Conservation (phyloP, 2,888 invertebrate genomes). For the Criorhina ranunculi region DNA sequence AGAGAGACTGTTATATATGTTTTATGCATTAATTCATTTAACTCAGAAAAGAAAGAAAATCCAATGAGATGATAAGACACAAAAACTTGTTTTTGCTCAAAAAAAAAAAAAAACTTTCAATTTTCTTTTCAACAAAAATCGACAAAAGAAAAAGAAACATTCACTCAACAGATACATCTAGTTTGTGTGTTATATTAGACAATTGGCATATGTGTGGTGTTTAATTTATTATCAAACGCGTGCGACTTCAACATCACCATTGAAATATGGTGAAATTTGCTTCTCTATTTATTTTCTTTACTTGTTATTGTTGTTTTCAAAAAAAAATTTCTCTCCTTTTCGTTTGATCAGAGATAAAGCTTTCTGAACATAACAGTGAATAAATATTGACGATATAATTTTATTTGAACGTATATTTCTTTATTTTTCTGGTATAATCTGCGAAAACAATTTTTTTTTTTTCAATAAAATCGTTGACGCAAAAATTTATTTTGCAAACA, state of each 20-base stretch:
- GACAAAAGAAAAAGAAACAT: not conserved
- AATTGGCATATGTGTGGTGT: slow-evolving; percentile 40
- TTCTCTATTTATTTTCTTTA: slow-evolving; percentile 11
- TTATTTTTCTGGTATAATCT: not conserved
- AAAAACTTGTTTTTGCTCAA: slow-evolving; percentile 22
- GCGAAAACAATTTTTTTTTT: not conserved
- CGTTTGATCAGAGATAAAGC: not conserved
- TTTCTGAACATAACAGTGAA: slow-evolving; percentile 20
- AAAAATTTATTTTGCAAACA: not conserved
- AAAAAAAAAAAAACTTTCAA: slow-evolving; percentile 37
- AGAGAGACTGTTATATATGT: slow-evolving; percentile 3
- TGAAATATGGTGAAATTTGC: slow-evolving; percentile 54
- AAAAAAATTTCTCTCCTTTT: slow-evolving; percentile 37
- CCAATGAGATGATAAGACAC: not conserved
- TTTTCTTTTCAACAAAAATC: slow-evolving; percentile 42
- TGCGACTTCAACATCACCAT: slow-evolving; percentile 20
- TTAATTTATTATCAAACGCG: slow-evolving; percentile 57
- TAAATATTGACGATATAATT: slow-evolving; percentile 30
- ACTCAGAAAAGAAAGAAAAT: slow-evolving; percentile 16
- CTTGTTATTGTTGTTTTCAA: slow-evolving; percentile 31
- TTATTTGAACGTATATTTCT: not conserved
- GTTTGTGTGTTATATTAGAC: slow-evolving; percentile 29
- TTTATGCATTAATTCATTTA: slow-evolving; percentile 5
- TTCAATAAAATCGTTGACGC: too few relatives aligned
- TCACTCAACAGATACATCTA: slow-evolving; percentile 1